Evolutionary conservation across 2,888 invertebrate genomes (phyloP).

Genomic region (Athalia cordata): DNA sequence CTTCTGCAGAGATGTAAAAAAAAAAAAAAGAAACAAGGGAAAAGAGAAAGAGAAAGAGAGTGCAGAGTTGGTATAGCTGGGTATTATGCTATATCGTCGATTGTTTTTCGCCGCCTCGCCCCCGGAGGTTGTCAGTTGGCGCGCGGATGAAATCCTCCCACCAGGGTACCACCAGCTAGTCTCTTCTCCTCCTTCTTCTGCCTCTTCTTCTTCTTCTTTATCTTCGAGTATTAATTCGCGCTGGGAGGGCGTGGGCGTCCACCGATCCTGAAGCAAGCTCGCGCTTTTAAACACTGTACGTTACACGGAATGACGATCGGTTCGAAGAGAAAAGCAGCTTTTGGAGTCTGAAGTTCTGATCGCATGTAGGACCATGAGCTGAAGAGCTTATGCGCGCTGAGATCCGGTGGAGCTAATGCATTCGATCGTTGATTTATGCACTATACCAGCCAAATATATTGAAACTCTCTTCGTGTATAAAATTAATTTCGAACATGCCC

Average conservation of each 20-base stretch:
- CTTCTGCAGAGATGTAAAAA: background rate
- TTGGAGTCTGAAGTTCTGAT: background rate
- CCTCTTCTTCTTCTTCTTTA: constrained; percentile 37
- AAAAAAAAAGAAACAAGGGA: background rate
- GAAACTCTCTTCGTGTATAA: constrained; percentile 65
- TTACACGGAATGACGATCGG: constrained; percentile 34
- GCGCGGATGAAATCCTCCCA: constrained; percentile 37
- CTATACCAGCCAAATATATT: constrained; percentile 66
- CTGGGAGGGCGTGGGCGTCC: constrained; percentile 45
- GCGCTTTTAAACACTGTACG: constrained; percentile 60
- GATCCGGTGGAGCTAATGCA: constrained; percentile 62
- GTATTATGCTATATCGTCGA: constrained; percentile 12
- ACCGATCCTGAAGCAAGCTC: constrained; percentile 50
- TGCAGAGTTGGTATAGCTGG: background rate
- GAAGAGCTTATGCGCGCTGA: background rate
- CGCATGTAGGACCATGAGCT: background rate
- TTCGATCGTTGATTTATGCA: constrained; percentile 71
- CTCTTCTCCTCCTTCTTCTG: constrained; percentile 34
- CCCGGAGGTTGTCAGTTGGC: constrained; percentile 37
- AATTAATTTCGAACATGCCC: constrained; percentile 70
- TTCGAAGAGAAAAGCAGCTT: background rate
- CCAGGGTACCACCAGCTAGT: background rate
- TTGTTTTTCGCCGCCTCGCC: constrained; percentile 40
- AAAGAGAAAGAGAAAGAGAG: constrained; percentile 1
- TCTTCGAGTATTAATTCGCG: constrained; percentile 47